Base-by-base conservation (phyloP, 2,888 invertebrate species). In the Salpingus planirostris region DNA sequence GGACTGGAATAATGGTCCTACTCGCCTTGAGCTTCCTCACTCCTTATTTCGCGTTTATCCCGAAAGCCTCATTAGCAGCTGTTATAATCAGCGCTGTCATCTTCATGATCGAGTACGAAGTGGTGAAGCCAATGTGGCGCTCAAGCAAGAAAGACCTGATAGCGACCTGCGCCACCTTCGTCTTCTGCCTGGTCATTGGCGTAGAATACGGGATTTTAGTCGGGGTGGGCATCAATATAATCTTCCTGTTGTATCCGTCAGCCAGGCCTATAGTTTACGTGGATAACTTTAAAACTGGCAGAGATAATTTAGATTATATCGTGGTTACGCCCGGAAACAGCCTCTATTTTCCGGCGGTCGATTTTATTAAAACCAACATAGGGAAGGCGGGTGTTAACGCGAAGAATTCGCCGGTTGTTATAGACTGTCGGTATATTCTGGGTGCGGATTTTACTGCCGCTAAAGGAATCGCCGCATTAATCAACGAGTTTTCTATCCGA, bases 11-110 rank as follows among this genome's bases (percentile, higher is more conserved):
- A 11, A 66, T 92, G 48, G 89, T 93, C 7, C 59, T 93, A 2
- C 56, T 92, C 34, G 84, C 92, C 0, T 67, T 93, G n/a, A 81
- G 82, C 42, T 70, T 91, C 15, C 70, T 93, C 12, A 90, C 92
- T 1, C 89, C 90, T 0, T 86, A 86, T 55, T 93, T 93, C 65
- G 84, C 84, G 51, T 90, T 74, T 62, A 89, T 90, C 57, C 90
- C 90, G 1, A 88, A 88, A 66, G 84, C 89, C 1, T 82, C 90
- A 0, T 66, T 95, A 11, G 89, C 90, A 18, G 89, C 91, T 2
- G 91, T 95, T 25, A 92, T 95, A 39, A 92, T 95, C 44, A 86
- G 88, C 58, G 93, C 95, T 46, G 93, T 95, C 40, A 81, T 93
- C 60, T 89, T 88, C 65, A 91, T 91, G 90, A 88, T 91, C 53